Evolutionary conservation across 2,797 vertebrate genomes (phyloP), one percentile per base, ranked within the genome.

Genomic region (Leptoclinus maculatus): DNA sequence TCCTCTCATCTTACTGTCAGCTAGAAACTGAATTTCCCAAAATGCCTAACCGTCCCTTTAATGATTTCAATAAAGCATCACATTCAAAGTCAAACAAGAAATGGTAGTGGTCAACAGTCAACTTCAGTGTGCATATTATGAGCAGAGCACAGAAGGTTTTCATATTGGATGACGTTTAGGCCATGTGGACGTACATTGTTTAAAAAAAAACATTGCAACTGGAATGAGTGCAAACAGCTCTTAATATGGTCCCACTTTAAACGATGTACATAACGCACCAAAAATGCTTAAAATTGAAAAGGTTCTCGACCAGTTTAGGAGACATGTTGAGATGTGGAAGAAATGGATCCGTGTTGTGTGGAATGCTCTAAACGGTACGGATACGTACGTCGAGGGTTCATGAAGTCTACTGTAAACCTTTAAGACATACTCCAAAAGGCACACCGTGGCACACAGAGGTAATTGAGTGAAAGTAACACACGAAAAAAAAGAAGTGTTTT

Each of bases 71-170:
- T 39, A 49, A 68, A 74, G 14, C 39, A 36, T 87, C 78, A 88
- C 88, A 89, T 93, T 91, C 88, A 89, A 84, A 85, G 82, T 88
- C 82, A 74, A 78, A 86, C 39, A 34, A 72, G 65, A 69, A 66
- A 60, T 80, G 17, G 65, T 86, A 92, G 93, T 93, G 92, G 92
- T 92, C 85, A 84, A 68, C 57, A 60, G 45, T 66, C 4, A 68
- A 70, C 36, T 59, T 68, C 63, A 58, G 54, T 71, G 60, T 66
- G 56, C 53, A 38, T 58, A 66, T 72, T 63, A 53, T 67, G 43
- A 71, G 49, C 49, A 81, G 80, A 56, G 57, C 63, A 62, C 29
- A 47, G 27, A 49, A 47, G 53, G 19, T 47, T 68, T 58, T 47
- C 17, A 6, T 66, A 49, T 49, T 58, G 49, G 11, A 34, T 58